Evolutionary conservation across 2,113 vertebrate species (phyloP), one percentile per base, ranked within the genome.

Genomic region (Archocentrus centrarchus): DNA sequence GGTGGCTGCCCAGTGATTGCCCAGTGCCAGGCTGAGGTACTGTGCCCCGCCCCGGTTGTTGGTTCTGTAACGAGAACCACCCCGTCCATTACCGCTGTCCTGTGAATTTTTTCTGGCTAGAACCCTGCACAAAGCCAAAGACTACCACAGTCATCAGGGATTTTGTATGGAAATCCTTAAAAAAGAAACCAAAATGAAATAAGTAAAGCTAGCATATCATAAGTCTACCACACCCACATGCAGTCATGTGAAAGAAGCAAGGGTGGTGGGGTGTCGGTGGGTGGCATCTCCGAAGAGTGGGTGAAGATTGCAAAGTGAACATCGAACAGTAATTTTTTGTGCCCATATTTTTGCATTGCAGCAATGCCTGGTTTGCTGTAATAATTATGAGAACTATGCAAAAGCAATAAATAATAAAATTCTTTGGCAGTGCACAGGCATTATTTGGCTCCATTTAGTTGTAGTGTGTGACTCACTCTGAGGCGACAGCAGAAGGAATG

Each of bases 381-480:
- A 66, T 79, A 53, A 86, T 61, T 62, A 79, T 18, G 27, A 75
- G 22, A 79, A 80, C 14, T n/a, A n/a, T 35, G 27, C 47, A 20
- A 32, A 70, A 32, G 44, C 57, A 58, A 84, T 80, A 66, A 58
- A 86, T 76, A 59, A 64, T 18, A 0, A 76, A 11, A 39, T 47
- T 59, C 2, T 1, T 57, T 87, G 75, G 75, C 63, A 61, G n/a
- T 2, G 20, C n/a, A n/a, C 37, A 39, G 70, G 11, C 17, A 60
- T 30, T 11, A 82, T 77, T 62, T 80, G 75, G 78, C 59, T 63
- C 3, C 32, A 39, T 7, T 58, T 32, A 10, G 58, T 55, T 73
- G 70, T 44, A 6, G n/a, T 39, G 59, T n/a, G 62, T 53, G 60
- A 95, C 97, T 98, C 92, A 99, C 98, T 99, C 97, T 11, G 97